phyloP scores from a whole-genome alignment of 2,113 vertebrate species.

The Polypterus bichir region DNA sequence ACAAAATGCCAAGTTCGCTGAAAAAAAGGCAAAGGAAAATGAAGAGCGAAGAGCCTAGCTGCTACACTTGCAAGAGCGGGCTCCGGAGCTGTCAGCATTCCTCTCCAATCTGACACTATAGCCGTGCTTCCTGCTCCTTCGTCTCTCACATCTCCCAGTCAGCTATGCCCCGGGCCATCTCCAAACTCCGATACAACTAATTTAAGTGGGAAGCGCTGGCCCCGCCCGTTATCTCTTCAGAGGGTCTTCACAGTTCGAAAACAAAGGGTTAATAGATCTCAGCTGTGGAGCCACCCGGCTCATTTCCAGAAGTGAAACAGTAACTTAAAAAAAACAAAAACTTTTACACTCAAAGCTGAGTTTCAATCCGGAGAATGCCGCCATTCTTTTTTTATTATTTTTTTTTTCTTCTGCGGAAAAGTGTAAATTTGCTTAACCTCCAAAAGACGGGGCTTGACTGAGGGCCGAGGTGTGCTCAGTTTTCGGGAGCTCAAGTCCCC shows the following conservation, averaged over 20 bases:
- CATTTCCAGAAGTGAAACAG: not conserved
- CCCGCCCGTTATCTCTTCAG: too few relatives aligned
- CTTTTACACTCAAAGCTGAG: not conserved
- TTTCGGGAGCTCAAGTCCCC: slow-evolving; percentile 23
- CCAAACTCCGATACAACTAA: not conserved
- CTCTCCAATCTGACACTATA: slow-evolving; percentile 9
- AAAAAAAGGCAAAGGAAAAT: slow-evolving; percentile 14
- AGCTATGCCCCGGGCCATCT: not conserved
- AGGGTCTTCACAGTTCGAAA: not conserved
- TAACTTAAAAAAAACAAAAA: too few relatives aligned
- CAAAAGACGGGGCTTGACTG: too few relatives aligned
- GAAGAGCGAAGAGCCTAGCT: slow-evolving; percentile 4
- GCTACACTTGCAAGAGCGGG: slow-evolving; percentile 14
- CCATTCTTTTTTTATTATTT: too few relatives aligned
- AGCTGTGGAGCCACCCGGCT: not conserved
- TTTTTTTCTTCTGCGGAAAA: too few relatives aligned
- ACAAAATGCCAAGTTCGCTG: slow-evolving; percentile 19
- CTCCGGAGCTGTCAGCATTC: slow-evolving; percentile 17
- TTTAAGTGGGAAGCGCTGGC: too few relatives aligned
- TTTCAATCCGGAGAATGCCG: not conserved
- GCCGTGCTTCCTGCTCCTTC: slow-evolving; percentile 17
- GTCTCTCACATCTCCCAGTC: not conserved
- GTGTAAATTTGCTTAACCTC: too few relatives aligned
- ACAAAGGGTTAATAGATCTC: not conserved
- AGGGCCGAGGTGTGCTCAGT: too few relatives aligned